These are phyloP conservation scores for Rutpela maculata DNA, from an alignment of 2,888 invertebrate genomes.

Conservation along the genomic window DNA sequence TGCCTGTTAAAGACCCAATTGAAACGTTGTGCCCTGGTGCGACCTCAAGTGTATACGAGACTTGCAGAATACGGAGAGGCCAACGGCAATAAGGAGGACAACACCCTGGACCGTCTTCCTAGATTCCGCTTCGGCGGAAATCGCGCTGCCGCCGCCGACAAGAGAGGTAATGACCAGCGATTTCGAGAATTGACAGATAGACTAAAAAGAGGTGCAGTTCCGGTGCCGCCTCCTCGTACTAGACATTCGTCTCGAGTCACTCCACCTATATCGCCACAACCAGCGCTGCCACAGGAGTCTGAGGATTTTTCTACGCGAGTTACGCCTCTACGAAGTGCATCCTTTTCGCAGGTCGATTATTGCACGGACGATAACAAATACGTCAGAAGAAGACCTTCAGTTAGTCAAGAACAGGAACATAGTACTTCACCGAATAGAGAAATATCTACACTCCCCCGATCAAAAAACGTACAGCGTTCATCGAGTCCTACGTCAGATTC, in stretches of 20 bases:
- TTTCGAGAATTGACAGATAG: constrained; percentile 87
- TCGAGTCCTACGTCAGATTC: constrained; percentile 43
- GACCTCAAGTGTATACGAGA: constrained; percentile 70
- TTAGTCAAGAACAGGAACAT: constrained; percentile 51
- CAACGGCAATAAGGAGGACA: constrained; percentile 68
- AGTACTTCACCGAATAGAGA: constrained; percentile 58
- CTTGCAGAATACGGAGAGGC: constrained; percentile 68
- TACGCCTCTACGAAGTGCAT: constrained; percentile 87
- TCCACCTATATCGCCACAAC: constrained; percentile 62
- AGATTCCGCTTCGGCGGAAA: constrained; percentile 84
- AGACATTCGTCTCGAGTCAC: constrained; percentile 63
- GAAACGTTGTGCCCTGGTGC: constrained; percentile 71
- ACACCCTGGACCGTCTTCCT: constrained; percentile 89
- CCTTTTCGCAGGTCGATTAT: constrained; percentile 91
- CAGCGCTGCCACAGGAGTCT: constrained; percentile 58
- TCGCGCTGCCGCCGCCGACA: constrained; percentile 67
- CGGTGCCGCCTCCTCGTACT: constrained; percentile 70
- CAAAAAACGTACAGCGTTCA: constrained; percentile 64
- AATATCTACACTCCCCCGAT: constrained; percentile 71
- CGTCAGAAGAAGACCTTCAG: constrained; percentile 71
- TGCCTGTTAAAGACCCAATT: constrained; percentile 68
- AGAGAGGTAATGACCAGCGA: constrained; percentile 82
- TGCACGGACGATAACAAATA: constrained; percentile 80
- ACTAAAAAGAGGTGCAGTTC: constrained; percentile 77
- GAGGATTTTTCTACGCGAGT: constrained; percentile 51